Base-by-base conservation (phyloP, 2,888 invertebrate species). In the Invenusta paracnida region DNA sequence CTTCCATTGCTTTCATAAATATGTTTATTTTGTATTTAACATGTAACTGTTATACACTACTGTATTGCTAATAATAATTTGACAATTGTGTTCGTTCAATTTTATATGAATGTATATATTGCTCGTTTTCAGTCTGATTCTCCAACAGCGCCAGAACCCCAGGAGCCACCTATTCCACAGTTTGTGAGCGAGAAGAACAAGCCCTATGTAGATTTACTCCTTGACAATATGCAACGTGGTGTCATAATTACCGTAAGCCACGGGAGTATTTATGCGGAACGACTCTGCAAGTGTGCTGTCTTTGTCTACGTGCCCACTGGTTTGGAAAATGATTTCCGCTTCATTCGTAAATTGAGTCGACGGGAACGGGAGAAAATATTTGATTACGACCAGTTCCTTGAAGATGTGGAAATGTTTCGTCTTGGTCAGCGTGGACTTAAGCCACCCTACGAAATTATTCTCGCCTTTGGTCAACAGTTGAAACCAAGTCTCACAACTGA, bases 201-300 rank as follows among this genome's bases (percentile, higher is more conserved):
- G 28, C 67, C 66, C 85, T 85, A 67, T 85, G 85, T 85, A 5
- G 85, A 85, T 28, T 23, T 85, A 5, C 82, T 85, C 1, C 85
- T 85, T 11, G 85, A 85, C 17, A 85, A 85, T 23, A 85, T 85
- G 85, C 79, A 82, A 25, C 79, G 85, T 29, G 85, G 85, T n/a
- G 82, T 82, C 13, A 29, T 82, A 5, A 30, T 82, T 27, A 82
- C 82, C n/a, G 82, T 82, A 23, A 29, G 30, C 17, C 66, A 82
- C 25, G 85, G 85, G 1, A 73, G 67, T 5, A 85, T 85, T 5
- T 85, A 85, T 29, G 85, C 85, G 25, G 85, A 85, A 25, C n/a
- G 67, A 23, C 27, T 85, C 27, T 85, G 85, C 67, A 85, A 85
- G 66, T 85, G 85, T 29, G 85, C 85, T 25, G 28, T 67, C 28